Base-by-base conservation (phyloP, 2,113 vertebrate genomes). In the Balaeniceps rex region DNA sequence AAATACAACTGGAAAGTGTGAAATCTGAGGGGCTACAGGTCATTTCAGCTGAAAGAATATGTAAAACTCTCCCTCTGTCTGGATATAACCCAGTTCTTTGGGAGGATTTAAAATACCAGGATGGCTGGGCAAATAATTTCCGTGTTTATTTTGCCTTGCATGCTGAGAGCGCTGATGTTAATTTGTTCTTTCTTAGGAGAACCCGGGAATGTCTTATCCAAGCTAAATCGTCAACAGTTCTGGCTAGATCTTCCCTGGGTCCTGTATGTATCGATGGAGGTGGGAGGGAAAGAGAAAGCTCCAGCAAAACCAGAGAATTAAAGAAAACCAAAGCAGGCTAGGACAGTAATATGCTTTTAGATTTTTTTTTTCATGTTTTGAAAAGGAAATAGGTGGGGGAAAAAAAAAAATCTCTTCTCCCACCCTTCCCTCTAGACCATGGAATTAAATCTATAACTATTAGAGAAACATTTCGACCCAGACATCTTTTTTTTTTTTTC, bases 401-500 rank as follows among this genome's bases (percentile, higher is more conserved):
- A n/a, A 14, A 26, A 22, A 4, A 38, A 22, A n/a, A 46, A 87
- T 18, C 52, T 94, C 51, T 74, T 66, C 81, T 79, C 54, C 42
- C 7, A 70, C 7, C 15, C 61, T 83, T 81, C 68, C 61, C 78
- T 84, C 61, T 75, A 95, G 94, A 95, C 81, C 64, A 51, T 4
- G 19, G 94, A 95, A 95, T 81, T 63, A 94, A 95, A 97, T 97
- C 96, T 85, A 83, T 88, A 97, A 92, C 42, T 79, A 96, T 97
- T 95, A 98, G 88, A 96, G 94, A 97, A 97, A 84, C 95, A 72
- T 96, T 97, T 96, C 23, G 42, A 96, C 94, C 52, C 60, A 96
- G 92, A 95, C 95, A 70, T 94, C 83, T 92, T 79, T 95, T 95
- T 97, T 69, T 68, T 94, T 82, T 92, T 79, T 95, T 95, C 97